Conservation (phyloP, 2,888 invertebrate species). For the Troides oblongomaculatus region DNA sequence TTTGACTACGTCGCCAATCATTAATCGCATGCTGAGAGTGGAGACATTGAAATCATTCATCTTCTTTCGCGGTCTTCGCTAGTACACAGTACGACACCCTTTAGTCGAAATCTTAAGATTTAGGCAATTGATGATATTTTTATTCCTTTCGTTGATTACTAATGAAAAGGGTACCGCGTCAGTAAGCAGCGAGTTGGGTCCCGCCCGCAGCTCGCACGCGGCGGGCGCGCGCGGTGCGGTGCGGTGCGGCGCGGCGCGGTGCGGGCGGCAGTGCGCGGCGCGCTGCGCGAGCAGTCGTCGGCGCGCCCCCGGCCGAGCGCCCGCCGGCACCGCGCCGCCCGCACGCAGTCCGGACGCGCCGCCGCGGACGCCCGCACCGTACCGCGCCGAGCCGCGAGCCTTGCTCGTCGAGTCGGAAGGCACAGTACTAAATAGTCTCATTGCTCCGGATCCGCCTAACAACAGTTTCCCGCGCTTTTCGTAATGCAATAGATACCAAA, state of each 20-base stretch:
- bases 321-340: conserved; percentile 33
- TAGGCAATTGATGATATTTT: not conserved
- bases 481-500: conserved; percentile 17
- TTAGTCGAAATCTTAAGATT: not conserved
- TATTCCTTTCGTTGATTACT: not conserved
- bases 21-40: too few species aligned
- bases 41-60: not conserved
- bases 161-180: not conserved
- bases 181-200: not conserved
- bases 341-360: conserved; percentile 29
- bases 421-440: not conserved
- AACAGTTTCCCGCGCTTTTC: conserved; percentile 12
- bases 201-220: not conserved
- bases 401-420: conserved; percentile 8
- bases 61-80: not conserved
- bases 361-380: conserved; percentile 29
- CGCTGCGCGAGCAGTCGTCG: conserved; percentile 19
- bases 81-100: not conserved
- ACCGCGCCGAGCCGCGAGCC: conserved; percentile 30
- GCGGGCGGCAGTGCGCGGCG: not conserved
- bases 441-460: conserved; percentile 1
- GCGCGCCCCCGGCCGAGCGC: conserved; percentile 29
- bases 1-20: too few species aligned
- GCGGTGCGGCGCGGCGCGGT: not conserved
- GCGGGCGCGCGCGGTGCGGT: not conserved